A percentile compares a stretch with the other conserved stretches of the same genome.
phyloP scores from a whole-genome alignment of 2,888 invertebrate species.

The Fissipunctia ypsillon region DNA sequence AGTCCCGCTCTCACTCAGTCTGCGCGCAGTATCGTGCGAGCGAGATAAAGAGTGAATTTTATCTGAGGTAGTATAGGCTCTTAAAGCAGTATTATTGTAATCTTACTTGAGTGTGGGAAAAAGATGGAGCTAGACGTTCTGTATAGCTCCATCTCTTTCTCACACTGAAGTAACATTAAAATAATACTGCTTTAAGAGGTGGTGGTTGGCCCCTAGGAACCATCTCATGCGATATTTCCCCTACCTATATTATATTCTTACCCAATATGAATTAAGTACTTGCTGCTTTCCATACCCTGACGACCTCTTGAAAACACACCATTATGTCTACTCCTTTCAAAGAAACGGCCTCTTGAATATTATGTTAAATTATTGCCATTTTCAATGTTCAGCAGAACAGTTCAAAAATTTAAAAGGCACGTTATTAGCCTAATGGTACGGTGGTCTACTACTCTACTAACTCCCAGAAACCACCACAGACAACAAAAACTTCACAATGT shows the following conservation, averaged over 20 bases:
- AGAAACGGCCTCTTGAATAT: not conserved
- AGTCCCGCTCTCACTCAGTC: too few species aligned
- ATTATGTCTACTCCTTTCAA: not conserved
- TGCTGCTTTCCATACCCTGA: not conserved
- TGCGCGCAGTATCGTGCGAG: too few species aligned
- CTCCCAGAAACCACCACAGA: slow-evolving; percentile 19
- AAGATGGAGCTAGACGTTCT: too few species aligned
- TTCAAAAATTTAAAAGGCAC: not conserved
- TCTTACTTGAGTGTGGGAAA: too few species aligned
- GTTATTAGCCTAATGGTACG: not conserved
- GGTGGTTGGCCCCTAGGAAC: too few species aligned
- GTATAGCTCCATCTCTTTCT: too few species aligned
- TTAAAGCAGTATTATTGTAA: too few species aligned
- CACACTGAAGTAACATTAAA: too few species aligned
- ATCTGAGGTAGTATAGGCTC: too few species aligned
- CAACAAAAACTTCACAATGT: slow-evolving; percentile 68
- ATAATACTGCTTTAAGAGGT: too few species aligned
- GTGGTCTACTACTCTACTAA: slow-evolving; percentile 14
- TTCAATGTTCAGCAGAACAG: not conserved
- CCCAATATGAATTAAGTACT: not conserved
- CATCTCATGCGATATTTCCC: not conserved
- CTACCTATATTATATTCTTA: not conserved
- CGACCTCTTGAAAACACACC: not conserved
- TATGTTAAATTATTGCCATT: not conserved
- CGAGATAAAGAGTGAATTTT: too few species aligned